phyloP scores from a whole-genome alignment of 2,113 vertebrate species.

The Limnothrissa miodon region DNA sequence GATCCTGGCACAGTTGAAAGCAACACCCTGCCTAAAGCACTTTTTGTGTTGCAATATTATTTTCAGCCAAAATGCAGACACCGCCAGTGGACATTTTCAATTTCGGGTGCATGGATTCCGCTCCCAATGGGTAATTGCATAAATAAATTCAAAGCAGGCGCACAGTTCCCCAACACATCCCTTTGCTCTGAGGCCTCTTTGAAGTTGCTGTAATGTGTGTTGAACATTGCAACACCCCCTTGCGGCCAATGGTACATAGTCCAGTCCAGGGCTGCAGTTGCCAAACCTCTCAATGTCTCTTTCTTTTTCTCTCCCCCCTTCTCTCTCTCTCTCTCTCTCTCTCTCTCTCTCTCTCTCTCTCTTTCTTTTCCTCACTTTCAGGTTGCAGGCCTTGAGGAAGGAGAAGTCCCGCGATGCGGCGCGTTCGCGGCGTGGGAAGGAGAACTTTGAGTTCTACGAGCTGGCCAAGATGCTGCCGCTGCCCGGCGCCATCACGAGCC shows the following conservation, averaged over 20 bases:
- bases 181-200: neutral
- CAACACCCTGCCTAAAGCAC: neutral
- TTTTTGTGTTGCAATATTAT: slow-evolving; percentile 3
- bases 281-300: neutral
- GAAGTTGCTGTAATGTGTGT: slow-evolving; percentile 6
- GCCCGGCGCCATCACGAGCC: slow-evolving; percentile 97
- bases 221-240: slow-evolving; percentile 17
- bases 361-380: slow-evolving; percentile 63
- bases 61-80: slow-evolving; percentile 7
- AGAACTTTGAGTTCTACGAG: slow-evolving; percentile 99
- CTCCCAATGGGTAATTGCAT: slow-evolving; percentile 17
- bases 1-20: neutral
- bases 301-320: neutral
- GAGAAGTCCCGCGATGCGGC: slow-evolving; percentile 98
- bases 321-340: neutral
- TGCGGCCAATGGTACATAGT: neutral
- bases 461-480: slow-evolving; percentile 97
- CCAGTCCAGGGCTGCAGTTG: slow-evolving; percentile 11
- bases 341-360: neutral
- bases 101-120: slow-evolving; percentile 11
- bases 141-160: slow-evolving; percentile 8
- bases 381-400: slow-evolving; percentile 98
- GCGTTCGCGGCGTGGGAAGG: slow-evolving; percentile 94
- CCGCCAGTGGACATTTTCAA: neutral
- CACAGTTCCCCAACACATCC: slow-evolving; percentile 3